Base-by-base conservation (phyloP, 2,797 vertebrate species). In the Catharus ustulatus region DNA sequence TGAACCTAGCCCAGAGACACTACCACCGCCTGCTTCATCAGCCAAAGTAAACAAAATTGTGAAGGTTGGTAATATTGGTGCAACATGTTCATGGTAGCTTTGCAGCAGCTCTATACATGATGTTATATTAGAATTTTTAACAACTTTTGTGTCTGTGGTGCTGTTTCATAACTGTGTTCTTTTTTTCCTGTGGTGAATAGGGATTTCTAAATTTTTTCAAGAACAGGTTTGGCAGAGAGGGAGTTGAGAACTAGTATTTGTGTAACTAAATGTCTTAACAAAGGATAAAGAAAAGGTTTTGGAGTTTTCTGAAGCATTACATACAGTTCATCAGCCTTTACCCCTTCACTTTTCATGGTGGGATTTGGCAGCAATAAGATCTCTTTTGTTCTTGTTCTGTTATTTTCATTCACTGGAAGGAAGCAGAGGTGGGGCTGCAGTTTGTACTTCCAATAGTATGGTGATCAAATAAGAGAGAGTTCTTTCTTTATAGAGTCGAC, bases 41-140 rank as follows among this genome's bases (percentile, higher is more conserved):
- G 97, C 98, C 80, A 99, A 99, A 98, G 97, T 98, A 96, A 99
- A 98, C 98, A 99, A 99, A 98, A 98, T 82, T 5, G 64, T 99
- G 57, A 99, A 99, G 99, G 99, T 99, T 95, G 71, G 98, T 98
- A 73, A 77, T 87, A 49, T 4, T 17, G 88, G 4, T 26, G 23
- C 6, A 52, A 24, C 20, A 8, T 13, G 15, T 63, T 61, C 20
- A 13, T 59, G 19, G 42, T 66, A 45, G 63, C 63, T 10, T 63
- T 73, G 15, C 5, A 26, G 21, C 43, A 6, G 4, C 54, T 36
- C 27, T 73, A 3, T 68, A 30, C 5, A 3, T 48, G 9, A 49
- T 80, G 11, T 62, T 34, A n/a, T n/a, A 10, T 19, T 72, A 43
- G 14, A 62, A 21, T 87, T 84, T 92, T 87, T 83, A 48, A 43